A percentile compares a stretch with the other conserved stretches of the same genome.
Evolutionary conservation across 2,888 invertebrate genomes (phyloP).

Genomic region (Electrophaes corylata): DNA sequence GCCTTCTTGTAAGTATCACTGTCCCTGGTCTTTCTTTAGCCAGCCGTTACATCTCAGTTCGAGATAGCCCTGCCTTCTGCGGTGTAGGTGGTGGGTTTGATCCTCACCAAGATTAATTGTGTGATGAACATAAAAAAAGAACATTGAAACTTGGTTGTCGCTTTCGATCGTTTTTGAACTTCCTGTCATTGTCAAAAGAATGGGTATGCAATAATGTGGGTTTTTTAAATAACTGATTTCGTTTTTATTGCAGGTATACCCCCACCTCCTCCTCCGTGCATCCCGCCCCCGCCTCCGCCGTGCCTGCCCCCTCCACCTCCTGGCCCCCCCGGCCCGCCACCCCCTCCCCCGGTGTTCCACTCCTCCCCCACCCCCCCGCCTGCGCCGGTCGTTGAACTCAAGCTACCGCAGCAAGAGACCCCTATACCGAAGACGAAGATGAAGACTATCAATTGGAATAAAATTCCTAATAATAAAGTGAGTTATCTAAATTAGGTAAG

Average conservation of each 20-base stretch:
- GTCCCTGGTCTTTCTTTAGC: background rate
- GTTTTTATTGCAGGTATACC: constrained; percentile 50
- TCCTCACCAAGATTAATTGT: too few relatives aligned
- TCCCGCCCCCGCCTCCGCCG: constrained; percentile 62
- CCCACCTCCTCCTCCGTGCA: constrained; percentile 45
- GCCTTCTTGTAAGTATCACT: constrained; percentile 40
- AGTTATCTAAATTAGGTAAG: constrained; percentile 42
- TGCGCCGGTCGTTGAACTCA: constrained; percentile 66
- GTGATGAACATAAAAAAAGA: too few relatives aligned
- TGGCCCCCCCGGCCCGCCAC: constrained; percentile 75
- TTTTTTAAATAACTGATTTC: too few relatives aligned
- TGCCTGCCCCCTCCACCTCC: constrained; percentile 66
- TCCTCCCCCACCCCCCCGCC: constrained; percentile 70
- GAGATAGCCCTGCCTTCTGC: too few relatives aligned
- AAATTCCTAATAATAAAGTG: constrained; percentile 95
- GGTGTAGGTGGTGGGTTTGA: too few relatives aligned
- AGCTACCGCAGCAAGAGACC: constrained; percentile 95
- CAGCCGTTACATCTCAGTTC: too few relatives aligned
- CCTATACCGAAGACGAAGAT: constrained; percentile 98
- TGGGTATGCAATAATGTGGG: too few relatives aligned
- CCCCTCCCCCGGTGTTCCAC: constrained; percentile 69
- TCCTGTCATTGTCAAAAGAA: too few relatives aligned
- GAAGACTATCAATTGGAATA: constrained; percentile 99
- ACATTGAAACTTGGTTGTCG: too few relatives aligned
- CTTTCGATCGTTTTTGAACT: background rate